These are phyloP conservation scores for Spodoptera picta DNA, from an alignment of 2,888 invertebrate species.

Conservation along the genomic window DNA sequence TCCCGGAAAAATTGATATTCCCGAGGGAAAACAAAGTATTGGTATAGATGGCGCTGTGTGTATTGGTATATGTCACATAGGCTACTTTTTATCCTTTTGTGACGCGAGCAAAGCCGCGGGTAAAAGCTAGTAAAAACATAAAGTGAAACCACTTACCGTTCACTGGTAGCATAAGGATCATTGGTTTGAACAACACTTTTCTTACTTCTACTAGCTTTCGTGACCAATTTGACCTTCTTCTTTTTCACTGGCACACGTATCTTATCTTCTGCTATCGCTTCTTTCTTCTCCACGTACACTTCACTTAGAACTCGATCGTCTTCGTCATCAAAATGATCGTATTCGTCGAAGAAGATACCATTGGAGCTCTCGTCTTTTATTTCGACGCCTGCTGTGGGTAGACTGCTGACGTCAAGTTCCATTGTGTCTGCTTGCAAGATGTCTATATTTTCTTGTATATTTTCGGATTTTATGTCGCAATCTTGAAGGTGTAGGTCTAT, in stretches of 20 bases:
- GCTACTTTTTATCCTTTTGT: too few species aligned
- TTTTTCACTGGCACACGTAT: slow-evolving; percentile 46
- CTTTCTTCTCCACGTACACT: slow-evolving; percentile 61
- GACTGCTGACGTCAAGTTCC: slow-evolving; percentile 19
- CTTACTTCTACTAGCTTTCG: slow-evolving; percentile 39
- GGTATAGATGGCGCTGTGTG: too few species aligned
- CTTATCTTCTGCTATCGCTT: slow-evolving; percentile 21
- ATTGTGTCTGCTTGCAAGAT: rapidly evolving
- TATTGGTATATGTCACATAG: too few species aligned
- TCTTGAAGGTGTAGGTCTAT: slow-evolving; percentile 63
- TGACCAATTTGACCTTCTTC: slow-evolving; percentile 50
- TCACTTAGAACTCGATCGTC: slow-evolving; percentile 74
- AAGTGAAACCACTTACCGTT: slow-evolving; percentile 65
- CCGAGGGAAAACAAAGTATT: too few species aligned
- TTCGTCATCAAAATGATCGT: slow-evolving; percentile 68
- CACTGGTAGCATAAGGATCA: slow-evolving; percentile 64
- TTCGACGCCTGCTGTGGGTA: slow-evolving; percentile 58
- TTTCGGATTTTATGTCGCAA: slow-evolving; percentile 41
- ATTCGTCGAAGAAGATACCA: slow-evolving; percentile 75
- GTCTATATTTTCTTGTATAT: slow-evolving; percentile 28
- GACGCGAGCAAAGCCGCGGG: too few species aligned
- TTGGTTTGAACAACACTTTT: slow-evolving; percentile 57
- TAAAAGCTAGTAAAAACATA: too few species aligned
- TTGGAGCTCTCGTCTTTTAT: slow-evolving; percentile 68
- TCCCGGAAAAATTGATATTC: too few species aligned